Percentiles rank a stretch among this genome's conserved stretches.
These are phyloP conservation scores for Ceyx cyanopectus DNA, from an alignment of 2,113 vertebrate species.

Conservation along the genomic window DNA sequence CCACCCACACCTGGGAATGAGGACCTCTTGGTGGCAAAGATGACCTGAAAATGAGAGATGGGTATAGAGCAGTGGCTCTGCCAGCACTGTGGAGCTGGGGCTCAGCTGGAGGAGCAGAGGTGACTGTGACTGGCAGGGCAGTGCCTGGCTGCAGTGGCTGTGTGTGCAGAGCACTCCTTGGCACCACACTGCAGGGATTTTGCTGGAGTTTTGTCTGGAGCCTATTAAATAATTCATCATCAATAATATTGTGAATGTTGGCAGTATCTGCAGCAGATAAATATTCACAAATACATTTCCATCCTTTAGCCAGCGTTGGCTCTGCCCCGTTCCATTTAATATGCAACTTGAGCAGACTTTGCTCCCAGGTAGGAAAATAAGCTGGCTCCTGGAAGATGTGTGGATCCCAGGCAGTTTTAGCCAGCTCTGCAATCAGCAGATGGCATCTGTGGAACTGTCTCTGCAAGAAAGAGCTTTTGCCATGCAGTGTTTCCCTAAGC, in stretches of 20 bases:
- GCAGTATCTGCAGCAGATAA: slow-evolving; percentile 33
- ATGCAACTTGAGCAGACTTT: background rate
- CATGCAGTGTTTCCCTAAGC: background rate
- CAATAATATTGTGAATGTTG: slow-evolving; percentile 50
- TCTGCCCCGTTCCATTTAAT: background rate
- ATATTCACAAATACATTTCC: background rate
- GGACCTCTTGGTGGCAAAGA: background rate
- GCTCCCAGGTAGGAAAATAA: slow-evolving; percentile 22
- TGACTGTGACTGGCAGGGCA: background rate
- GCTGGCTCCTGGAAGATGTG: rapidly evolving
- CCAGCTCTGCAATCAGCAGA: background rate
- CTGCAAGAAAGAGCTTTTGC: background rate
- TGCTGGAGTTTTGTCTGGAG: background rate
- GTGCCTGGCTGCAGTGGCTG: background rate
- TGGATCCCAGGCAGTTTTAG: background rate
- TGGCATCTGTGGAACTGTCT: background rate
- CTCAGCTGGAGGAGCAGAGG: background rate
- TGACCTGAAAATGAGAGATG: background rate
- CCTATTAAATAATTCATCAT: slow-evolving; percentile 53
- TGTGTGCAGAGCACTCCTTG: background rate
- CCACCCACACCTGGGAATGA: rapidly evolving
- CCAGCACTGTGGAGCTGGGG: background rate
- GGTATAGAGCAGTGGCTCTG: background rate
- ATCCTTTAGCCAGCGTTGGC: slow-evolving; percentile 38
- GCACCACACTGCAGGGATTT: background rate